Percentiles rank a stretch among this genome's conserved stretches.
Conservation (phyloP, 2,888 invertebrate genomes). For the Coenonympha arcania region DNA sequence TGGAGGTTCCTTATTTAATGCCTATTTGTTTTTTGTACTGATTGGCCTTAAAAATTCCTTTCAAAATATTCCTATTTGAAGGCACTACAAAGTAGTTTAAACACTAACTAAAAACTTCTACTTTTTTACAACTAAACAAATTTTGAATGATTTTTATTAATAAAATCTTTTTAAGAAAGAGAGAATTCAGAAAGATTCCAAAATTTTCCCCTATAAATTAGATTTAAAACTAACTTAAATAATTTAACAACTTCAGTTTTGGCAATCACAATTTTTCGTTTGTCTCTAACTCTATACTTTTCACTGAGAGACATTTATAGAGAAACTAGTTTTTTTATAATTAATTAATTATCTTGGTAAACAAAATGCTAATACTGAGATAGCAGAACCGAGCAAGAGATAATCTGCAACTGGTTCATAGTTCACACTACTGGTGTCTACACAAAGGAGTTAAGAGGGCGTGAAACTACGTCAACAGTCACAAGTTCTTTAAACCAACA, state of each 20-base stretch:
- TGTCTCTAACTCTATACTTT: not conserved
- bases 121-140: too few relatives aligned
- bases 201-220: not conserved
- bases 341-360: not conserved
- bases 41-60: not conserved
- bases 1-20: too few relatives aligned
- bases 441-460: slow-evolving; percentile 1
- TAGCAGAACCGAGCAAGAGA: slow-evolving; percentile 16
- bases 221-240: slow-evolving; percentile 9
- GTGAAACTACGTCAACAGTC: slow-evolving; percentile 9
- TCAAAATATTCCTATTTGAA: too few relatives aligned
- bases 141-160: not conserved
- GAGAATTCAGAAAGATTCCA: too few relatives aligned
- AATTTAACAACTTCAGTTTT: not conserved
- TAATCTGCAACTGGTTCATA: slow-evolving; percentile 4
- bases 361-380: not conserved
- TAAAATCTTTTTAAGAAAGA: too few relatives aligned
- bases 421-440: not conserved
- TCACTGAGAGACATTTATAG: slow-evolving; percentile 5
- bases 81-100: too few relatives aligned
- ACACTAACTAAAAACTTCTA: too few relatives aligned
- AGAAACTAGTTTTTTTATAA: not conserved
- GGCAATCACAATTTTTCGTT: not conserved
- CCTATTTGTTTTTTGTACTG: too few relatives aligned
- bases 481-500: slow-evolving; percentile 2